Percentiles rank a stretch among this genome's conserved stretches.
These are phyloP conservation scores for Perithous albicinctus DNA, from an alignment of 2,888 invertebrate genomes.

Conservation along the genomic window DNA sequence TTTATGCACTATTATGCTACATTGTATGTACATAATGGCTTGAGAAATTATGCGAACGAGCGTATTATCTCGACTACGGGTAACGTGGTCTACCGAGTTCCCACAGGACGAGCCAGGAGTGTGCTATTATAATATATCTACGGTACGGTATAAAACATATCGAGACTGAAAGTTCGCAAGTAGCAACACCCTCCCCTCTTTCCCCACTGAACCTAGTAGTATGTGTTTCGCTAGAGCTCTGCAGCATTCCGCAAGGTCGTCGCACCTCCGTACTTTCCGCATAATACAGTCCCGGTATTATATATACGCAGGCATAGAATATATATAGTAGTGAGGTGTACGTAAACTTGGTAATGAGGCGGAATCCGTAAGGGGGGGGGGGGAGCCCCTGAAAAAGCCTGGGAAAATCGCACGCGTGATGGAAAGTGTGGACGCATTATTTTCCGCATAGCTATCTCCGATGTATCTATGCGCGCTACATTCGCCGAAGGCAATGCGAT, in stretches of 20 bases:
- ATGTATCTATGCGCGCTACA: background rate
- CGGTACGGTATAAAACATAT: slow-evolving; percentile 45
- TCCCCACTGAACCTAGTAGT: slow-evolving; percentile 8
- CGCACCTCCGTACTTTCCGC: slow-evolving; percentile 53
- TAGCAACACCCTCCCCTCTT: background rate
- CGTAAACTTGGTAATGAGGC: slow-evolving; percentile 46
- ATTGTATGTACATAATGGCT: slow-evolving; percentile 50
- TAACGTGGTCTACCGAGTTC: slow-evolving; percentile 56
- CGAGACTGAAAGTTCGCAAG: slow-evolving; percentile 61
- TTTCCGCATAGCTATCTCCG: background rate
- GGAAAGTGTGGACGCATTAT: slow-evolving; percentile 51
- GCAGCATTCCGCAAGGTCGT: slow-evolving; percentile 63
- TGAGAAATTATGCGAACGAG: slow-evolving; percentile 60
- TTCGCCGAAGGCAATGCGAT: slow-evolving; percentile 13
- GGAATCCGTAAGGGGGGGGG: slow-evolving; percentile 20
- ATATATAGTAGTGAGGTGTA: slow-evolving; percentile 19
- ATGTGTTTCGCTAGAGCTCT: slow-evolving; percentile 44
- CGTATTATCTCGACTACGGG: slow-evolving; percentile 20
- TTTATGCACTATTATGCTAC: background rate
- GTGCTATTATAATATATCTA: slow-evolving; percentile 14
- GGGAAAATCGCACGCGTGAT: slow-evolving; percentile 55
- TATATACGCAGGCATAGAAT: background rate
- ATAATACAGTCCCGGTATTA: slow-evolving; percentile 30
- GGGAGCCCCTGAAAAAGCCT: background rate
- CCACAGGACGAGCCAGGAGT: slow-evolving; percentile 28